Conservation (phyloP, 2,888 invertebrate genomes). For the Perithous albicinctus region DNA sequence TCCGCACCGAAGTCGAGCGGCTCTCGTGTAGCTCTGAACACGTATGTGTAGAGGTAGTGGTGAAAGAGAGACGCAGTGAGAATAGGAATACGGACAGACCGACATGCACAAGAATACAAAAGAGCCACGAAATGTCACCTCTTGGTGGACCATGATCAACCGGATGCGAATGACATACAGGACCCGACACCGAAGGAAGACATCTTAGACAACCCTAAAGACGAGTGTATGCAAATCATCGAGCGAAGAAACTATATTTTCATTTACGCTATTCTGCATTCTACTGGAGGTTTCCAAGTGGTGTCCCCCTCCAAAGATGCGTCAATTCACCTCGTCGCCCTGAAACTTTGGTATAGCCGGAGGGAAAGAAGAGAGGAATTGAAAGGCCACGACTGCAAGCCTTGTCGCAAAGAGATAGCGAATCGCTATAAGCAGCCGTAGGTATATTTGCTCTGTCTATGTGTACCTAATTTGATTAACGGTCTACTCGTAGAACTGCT, state of each 20-base stretch:
- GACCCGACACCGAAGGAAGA: constrained; percentile 13
- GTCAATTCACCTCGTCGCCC: constrained; percentile 11
- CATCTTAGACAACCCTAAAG: background rate
- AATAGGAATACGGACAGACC: constrained; percentile 29
- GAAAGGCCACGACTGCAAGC: background rate
- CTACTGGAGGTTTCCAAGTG: background rate
- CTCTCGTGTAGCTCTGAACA: background rate
- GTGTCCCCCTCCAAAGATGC: background rate
- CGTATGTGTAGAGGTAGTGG: background rate
- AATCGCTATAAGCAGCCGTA: constrained; percentile 25
- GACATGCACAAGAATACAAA: background rate
- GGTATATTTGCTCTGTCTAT: constrained; percentile 48
- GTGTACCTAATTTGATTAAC: constrained; percentile 56
- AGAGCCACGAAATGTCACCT: background rate
- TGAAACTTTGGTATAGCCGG: constrained; percentile 14
- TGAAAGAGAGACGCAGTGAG: constrained; percentile 44
- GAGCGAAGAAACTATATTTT: constrained; percentile 19
- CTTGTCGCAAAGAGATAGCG: constrained; percentile 29
- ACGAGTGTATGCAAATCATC: background rate
- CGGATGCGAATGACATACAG: constrained; percentile 21
- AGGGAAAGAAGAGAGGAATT: constrained; percentile 25
- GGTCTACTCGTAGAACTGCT: constrained; percentile 2
- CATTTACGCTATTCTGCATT: constrained; percentile 19
- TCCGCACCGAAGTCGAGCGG: constrained; percentile 15
- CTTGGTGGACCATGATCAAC: constrained; percentile 14